phyloP scores from a whole-genome alignment of 2,797 vertebrate species.

The Molossus molossus region DNA sequence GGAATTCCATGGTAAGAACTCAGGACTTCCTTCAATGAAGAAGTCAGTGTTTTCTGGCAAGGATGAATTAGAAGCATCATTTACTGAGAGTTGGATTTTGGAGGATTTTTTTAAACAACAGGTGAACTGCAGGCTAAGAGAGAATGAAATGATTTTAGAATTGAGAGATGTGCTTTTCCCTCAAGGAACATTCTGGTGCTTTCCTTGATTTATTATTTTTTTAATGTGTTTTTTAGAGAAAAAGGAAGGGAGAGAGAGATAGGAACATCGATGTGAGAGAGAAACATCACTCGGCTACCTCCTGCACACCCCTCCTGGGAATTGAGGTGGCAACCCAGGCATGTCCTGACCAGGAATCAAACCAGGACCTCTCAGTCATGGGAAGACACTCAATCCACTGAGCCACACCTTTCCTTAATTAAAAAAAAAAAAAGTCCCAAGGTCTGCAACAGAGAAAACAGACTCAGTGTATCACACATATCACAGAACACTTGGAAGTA shows the following conservation, averaged over 20 bases:
- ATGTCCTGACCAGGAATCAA: too few species aligned
- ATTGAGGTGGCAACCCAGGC: too few species aligned
- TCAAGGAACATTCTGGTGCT: background rate
- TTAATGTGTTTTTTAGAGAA: too few species aligned
- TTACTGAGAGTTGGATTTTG: background rate
- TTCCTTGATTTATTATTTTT: background rate
- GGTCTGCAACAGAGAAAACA: conserved; percentile 54
- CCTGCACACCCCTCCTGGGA: too few species aligned
- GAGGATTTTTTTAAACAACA: background rate
- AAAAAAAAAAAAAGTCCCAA: background rate
- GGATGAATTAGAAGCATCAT: background rate
- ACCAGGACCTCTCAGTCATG: too few species aligned
- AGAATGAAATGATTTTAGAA: conserved; percentile 50
- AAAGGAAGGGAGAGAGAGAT: too few species aligned
- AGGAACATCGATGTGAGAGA: too few species aligned
- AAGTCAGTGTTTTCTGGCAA: conserved; percentile 28
- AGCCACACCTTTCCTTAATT: background rate
- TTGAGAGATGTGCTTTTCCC: background rate
- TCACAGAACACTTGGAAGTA: background rate
- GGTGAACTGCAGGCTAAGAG: background rate
- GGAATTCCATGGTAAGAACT: background rate
- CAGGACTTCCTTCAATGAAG: background rate
- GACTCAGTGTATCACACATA: background rate
- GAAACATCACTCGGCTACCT: too few species aligned
- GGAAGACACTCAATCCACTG: too few species aligned